Base-by-base conservation (phyloP, 2,113 vertebrate species). In the Amia ocellicauda region DNA sequence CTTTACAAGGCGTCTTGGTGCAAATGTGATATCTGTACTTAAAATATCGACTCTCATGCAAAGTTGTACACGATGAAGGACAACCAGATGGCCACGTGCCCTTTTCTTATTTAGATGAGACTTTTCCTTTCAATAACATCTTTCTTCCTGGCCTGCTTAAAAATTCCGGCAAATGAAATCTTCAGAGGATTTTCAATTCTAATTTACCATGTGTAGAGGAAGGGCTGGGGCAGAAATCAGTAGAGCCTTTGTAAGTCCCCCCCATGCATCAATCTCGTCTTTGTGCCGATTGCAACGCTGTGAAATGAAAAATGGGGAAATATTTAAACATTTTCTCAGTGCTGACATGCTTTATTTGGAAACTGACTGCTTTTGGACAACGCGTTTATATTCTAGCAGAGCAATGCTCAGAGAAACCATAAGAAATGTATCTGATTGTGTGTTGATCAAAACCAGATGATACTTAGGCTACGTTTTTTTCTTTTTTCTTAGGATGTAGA, bases 91-190 rank as follows among this genome's bases (percentile, higher is more conserved):
- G 83, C 82, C 86, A 81, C 76, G 81, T 80, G 81, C 71, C 80
- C 84, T 78, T 88, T 89, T 91, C 84, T 89, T 82, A 88, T 91
- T 90, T 85, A 90, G 86, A 91, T 89, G 86, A 88, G 89, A 85
- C 71, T 86, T 83, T 87, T 87, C 86, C 81, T 89, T 90, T 91
- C 85, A 91, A 89, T 90, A 87, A 89, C 86, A 91, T 89, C 87
- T 90, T 91, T 91, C 86, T 90, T 88, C 83, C 80, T 82, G 84
- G 88, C 85, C 87, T 87, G 84, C 85, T 89, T 90, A 87, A 88
- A 88, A 85, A 91, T 91, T 89, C 85, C 84, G 86, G 77, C 67
- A 79, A 90, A 89, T 89, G 86, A 86, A 90, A 90, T 89, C 84
- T 86, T 82, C 84, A 74, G 78, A 87, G 82, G 83, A 88, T 89